Conservation (phyloP, 2,113 vertebrate genomes). For the Cinclus cinclus region DNA sequence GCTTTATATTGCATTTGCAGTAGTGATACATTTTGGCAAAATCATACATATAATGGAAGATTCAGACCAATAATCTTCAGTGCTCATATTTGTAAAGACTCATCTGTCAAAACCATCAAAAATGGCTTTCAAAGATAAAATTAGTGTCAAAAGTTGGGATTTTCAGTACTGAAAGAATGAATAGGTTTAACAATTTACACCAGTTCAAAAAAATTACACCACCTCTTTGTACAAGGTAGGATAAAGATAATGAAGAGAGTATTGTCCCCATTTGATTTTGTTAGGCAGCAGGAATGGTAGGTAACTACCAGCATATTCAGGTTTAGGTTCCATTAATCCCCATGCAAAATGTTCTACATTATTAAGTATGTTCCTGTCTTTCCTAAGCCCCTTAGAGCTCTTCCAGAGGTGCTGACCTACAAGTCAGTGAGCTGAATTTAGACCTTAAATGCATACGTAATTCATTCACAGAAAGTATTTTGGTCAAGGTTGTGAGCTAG, state of each 20-base stretch:
- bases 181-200: not conserved
- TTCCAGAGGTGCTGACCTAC: not conserved
- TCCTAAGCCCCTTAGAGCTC: not conserved
- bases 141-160: not conserved
- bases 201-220: not conserved
- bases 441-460: not conserved
- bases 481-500: not conserved
- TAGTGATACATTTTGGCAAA: not conserved
- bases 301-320: not conserved
- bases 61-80: not conserved
- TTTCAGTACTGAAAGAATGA: not conserved
- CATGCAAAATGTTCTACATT: not conserved
- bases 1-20: not conserved
- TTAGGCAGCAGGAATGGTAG: not conserved
- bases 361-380: not conserved
- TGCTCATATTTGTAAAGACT: not conserved
- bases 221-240: not conserved
- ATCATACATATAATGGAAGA: not conserved
- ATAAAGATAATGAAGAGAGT: not conserved
- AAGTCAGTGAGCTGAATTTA: not conserved
- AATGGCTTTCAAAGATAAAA: not conserved
- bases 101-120: not conserved
- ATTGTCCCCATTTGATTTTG: not conserved
- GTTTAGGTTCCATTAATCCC: not conserved
- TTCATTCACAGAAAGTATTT: conserved; percentile 36